These are phyloP conservation scores for Carabus problematicus DNA, from an alignment of 2,888 invertebrate genomes.

Conservation along the genomic window DNA sequence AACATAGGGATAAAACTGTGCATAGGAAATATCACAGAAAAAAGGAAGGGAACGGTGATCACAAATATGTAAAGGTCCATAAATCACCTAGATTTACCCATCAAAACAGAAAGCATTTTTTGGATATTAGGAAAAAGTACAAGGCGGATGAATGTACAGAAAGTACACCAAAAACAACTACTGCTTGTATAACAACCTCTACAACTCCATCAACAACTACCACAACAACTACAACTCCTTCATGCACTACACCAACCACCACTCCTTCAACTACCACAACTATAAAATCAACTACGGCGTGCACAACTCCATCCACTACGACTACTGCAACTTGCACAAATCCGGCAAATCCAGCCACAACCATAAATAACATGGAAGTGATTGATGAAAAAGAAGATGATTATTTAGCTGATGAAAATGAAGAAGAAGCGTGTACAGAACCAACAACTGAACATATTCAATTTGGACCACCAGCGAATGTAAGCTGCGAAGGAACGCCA, in stretches of 20 bases:
- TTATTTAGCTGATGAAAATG: neutral
- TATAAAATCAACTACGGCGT: neutral
- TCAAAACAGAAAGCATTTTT: too few relatives aligned
- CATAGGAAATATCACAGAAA: too few relatives aligned
- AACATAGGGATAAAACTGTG: neutral
- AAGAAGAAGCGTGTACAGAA: neutral
- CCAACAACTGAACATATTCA: neutral
- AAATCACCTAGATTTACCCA: too few relatives aligned
- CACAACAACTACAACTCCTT: constrained; percentile 15
- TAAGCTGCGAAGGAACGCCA: too few relatives aligned
- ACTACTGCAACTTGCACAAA: neutral
- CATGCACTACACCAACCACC: neutral
- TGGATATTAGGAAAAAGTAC: too few relatives aligned
- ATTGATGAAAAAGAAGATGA: neutral
- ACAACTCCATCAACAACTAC: constrained; percentile 14
- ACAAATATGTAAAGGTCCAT: too few relatives aligned
- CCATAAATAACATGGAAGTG: neutral
- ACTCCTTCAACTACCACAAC: neutral
- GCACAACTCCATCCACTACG: neutral
- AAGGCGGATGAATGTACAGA: too few relatives aligned
- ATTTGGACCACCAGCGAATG: neutral
- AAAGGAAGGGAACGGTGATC: too few relatives aligned
- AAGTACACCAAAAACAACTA: neutral
- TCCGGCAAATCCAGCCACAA: neutral
- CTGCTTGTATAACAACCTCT: constrained; percentile 7